Evolutionary conservation across 30 jellyfish, hydroid and myxozoan species (phyloP), one percentile per base, ranked within the genome.

Genomic region (Clytia hemisphaerica): DNA sequence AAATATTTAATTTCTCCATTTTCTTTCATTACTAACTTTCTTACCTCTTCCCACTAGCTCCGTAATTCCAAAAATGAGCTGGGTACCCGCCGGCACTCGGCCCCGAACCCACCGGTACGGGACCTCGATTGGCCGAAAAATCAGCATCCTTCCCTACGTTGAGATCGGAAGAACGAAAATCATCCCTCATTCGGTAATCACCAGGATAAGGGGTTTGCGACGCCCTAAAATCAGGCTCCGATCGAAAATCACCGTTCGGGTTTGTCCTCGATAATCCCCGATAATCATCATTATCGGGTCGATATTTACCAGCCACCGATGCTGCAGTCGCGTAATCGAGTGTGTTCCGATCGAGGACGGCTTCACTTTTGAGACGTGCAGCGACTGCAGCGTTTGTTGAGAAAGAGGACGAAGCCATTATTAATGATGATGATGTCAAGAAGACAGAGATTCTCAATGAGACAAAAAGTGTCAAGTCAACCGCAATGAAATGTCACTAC

Each of bases 11-110:
- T n/a, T n/a, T n/a, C n/a, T n/a, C n/a, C n/a, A n/a, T n/a, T n/a
- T n/a, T n/a, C n/a, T n/a, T n/a, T n/a, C n/a, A 42, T 42, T 12
- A 16, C 0, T 9, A 57, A 6, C 12, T 57, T 14, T 22, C 70
- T 33, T 57, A 57, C 70, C 70, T 38, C 42, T 31, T 57, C 16
- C 70, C 70, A n/a, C n/a, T 9, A 57, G 25, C 37, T 4, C 70
- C 44, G 44, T 57, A 57, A 57, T 57, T 57, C 70, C 70, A 57
- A 22, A 57, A 57, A 57, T 57, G 70, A 22, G 70, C 45, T 6
- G 27, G 70, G 42, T 57, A 57, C 25, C 70, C 70, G 35, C 66
- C 66, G 10, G 45, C 70, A n/a, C n/a, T n/a, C n/a, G n/a, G n/a
- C n/a, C n/a, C n/a, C n/a, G n/a, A n/a, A n/a, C n/a, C n/a, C n/a